A percentile compares a stretch with the other conserved stretches of the same genome.
phyloP scores from a whole-genome alignment of 2,797 vertebrate species.

The Gastrophryne carolinensis region DNA sequence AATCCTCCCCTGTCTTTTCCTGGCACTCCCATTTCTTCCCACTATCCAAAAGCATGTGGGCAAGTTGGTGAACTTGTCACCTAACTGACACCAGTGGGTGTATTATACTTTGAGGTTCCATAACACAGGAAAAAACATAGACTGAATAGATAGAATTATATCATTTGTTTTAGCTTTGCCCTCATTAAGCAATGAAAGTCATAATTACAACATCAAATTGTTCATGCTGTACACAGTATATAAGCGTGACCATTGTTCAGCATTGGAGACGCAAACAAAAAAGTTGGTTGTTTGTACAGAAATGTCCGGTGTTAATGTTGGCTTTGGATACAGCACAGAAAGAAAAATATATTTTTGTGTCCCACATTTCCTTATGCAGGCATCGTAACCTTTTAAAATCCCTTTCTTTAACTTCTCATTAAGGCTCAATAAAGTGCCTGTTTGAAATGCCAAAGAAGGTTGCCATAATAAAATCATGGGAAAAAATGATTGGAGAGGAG shows the following conservation, averaged over 20 bases:
- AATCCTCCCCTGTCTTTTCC: no score
- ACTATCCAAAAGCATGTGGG: no score
- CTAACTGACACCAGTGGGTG: no score
- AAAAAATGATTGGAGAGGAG: conserved; percentile 31
- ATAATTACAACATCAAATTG: background rate
- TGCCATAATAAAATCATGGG: conserved; percentile 33
- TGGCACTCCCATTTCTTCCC: no score
- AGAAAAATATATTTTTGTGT: background rate
- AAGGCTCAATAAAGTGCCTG: conserved; percentile 11
- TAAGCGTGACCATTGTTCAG: background rate
- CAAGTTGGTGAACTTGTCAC: no score
- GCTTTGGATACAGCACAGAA: no score
- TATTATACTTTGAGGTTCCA: no score
- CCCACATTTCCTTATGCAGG: background rate
- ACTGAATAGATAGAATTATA: no score
- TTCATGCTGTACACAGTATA: background rate
- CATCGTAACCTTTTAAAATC: conserved; percentile 24
- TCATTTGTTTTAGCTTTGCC: no score
- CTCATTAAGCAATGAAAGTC: no score
- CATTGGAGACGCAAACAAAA: background rate
- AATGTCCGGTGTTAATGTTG: background rate
- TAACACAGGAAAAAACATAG: no score
- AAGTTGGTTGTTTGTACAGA: background rate
- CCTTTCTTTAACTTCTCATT: conserved; percentile 25
- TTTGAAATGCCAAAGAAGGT: conserved; percentile 37